phyloP scores from a whole-genome alignment of 2,888 invertebrate species.

The Notodonta ziczac region DNA sequence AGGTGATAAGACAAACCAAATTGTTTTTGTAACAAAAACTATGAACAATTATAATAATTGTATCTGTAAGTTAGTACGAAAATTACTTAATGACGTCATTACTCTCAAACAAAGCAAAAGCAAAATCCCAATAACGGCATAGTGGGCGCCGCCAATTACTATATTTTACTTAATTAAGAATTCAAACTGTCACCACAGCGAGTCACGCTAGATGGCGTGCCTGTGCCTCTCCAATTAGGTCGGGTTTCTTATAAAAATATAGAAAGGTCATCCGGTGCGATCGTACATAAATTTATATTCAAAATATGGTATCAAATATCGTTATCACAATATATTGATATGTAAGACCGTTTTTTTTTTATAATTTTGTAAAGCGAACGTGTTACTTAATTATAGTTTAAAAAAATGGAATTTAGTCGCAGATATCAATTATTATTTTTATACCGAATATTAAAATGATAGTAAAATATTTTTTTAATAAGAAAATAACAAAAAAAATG shows the following conservation, averaged over 20 bases:
- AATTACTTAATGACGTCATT: constrained; percentile 24
- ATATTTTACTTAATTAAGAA: constrained; percentile 66
- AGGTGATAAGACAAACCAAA: too few species aligned
- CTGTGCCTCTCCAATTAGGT: constrained; percentile 59
- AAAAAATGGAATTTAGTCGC: too few species aligned
- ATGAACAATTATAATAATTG: background rate
- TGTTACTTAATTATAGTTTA: too few species aligned
- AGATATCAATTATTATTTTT: too few species aligned
- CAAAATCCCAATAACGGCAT: constrained; percentile 38
- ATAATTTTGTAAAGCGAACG: too few species aligned
- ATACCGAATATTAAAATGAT: too few species aligned
- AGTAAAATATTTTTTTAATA: too few species aligned
- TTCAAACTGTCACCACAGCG: constrained; percentile 62
- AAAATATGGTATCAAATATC: constrained; percentile 13
- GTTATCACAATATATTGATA: background rate
- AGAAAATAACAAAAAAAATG: background rate
- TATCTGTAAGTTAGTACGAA: background rate
- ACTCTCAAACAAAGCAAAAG: constrained; percentile 32
- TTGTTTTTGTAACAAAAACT: too few species aligned
- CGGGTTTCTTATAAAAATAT: constrained; percentile 53
- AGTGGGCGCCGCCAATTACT: constrained; percentile 49
- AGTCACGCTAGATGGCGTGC: constrained; percentile 66
- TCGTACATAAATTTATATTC: constrained; percentile 34
- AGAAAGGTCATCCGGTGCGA: constrained; percentile 17
- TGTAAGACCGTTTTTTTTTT: background rate